Base-by-base conservation (phyloP, 2,888 invertebrate genomes). In the Nymphalis polychloros region DNA sequence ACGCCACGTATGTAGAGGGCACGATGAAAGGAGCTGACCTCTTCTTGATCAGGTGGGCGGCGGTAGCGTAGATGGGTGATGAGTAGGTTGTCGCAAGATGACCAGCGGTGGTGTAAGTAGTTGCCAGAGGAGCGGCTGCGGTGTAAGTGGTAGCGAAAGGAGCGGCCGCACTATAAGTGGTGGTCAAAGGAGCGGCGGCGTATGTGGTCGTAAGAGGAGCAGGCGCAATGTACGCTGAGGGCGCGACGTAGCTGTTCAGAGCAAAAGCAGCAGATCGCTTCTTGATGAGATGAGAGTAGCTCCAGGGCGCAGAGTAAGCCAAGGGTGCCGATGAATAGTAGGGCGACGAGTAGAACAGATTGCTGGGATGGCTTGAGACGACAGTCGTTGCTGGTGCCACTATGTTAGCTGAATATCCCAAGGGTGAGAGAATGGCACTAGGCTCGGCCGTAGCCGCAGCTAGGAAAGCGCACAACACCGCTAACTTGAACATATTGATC, bases 391-490 rank as follows among this genome's bases (percentile, higher is more conserved):
- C 83, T 60, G 88, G 87, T 10, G 83, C 69, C 65, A 86, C 59
- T 35, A 81, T 70, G 8, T 76, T 74, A 4, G 80, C 71, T 5
- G 85, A 80, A 62, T 85, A 83, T 7, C 79, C 60, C 55, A 81
- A 73, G 16, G 81, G 82, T n/a, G 69, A 13, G 78, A 75, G 31
- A 53, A 79, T 27, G 13, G 72, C 59, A 46, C 79, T 76, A 8
- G 89, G 88, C 71, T 85, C 81, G 73, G 94, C 94, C 64, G 87
- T 79, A 75, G 88, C 94, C 76, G 92, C 87, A 76, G 94, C 94
- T 77, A 94, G 79, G 78, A 94, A 85, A 84, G 93, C 93, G 82
- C 90, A 94, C 92, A 94, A 91, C 80, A 93, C 93, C 86, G 94
- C 92, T 86, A 90, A 76, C 80, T 90, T 92, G 80, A 84, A 90